Evolutionary conservation across 1,140 invertebrate species (phyloP).

Genomic region (Lasioglossum baleicum): DNA sequence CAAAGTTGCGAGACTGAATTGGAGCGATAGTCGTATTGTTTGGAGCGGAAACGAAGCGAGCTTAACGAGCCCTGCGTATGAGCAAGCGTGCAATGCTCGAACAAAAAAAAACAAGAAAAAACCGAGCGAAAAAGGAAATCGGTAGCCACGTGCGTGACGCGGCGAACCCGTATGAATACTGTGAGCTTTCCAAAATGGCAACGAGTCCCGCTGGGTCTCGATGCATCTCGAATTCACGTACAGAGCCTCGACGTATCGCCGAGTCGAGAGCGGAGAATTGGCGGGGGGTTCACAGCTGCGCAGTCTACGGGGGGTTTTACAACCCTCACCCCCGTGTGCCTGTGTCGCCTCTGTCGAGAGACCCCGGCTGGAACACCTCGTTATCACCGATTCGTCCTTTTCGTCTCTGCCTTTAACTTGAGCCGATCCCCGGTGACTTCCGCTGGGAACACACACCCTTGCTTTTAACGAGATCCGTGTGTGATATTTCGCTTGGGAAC

Average conservation of each 20-base stretch:
- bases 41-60: constrained; percentile 28
- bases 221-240: constrained; percentile 56
- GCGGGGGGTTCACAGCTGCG: constrained; percentile 71
- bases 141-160: constrained; percentile 65
- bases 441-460: neutral
- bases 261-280: constrained; percentile 38
- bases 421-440: constrained; percentile 45
- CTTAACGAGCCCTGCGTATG: constrained; percentile 61
- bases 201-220: constrained; percentile 59
- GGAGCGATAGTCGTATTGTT: constrained; percentile 20
- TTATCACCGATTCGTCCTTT: constrained; percentile 73
- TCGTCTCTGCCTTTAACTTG: constrained; percentile 58
- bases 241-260: constrained; percentile 50
- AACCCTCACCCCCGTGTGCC: constrained; percentile 45
- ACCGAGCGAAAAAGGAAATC: constrained; percentile 38
- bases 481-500: neutral
- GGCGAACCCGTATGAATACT: constrained; percentile 36
- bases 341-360: constrained; percentile 3
- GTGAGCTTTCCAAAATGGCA: constrained; percentile 74
- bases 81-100: constrained; percentile 64
- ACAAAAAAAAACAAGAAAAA: neutral
- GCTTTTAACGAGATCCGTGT: constrained; percentile 1
- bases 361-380: constrained; percentile 70
- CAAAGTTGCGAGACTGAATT: constrained; percentile 3
- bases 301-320: constrained; percentile 67